Conservation (phyloP, 2,113 vertebrate genomes). For the Xyliphius kryptos region DNA sequence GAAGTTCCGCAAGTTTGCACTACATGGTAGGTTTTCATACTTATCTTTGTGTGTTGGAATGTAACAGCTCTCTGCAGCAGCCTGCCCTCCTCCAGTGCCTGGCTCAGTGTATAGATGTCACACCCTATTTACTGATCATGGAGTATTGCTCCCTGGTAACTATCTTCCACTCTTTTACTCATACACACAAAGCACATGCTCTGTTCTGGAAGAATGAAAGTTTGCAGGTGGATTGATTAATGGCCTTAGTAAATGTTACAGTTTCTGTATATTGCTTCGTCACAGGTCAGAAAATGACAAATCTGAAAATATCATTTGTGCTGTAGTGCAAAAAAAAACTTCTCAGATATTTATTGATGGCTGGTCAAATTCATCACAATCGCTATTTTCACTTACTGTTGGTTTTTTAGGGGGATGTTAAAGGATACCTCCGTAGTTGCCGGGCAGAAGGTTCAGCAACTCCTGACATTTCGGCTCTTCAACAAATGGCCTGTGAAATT, state of each 20-base stretch:
- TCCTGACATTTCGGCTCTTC: constrained; percentile 82
- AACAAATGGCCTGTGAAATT: constrained; percentile 91
- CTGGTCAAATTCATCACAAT: too few relatives aligned
- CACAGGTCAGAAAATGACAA: too few relatives aligned
- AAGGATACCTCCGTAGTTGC: constrained; percentile 88
- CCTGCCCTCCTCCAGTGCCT: constrained; percentile 89
- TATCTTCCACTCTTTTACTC: background rate
- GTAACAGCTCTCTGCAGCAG: constrained; percentile 81
- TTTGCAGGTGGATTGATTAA: constrained; percentile 26
- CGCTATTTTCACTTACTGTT: too few relatives aligned
- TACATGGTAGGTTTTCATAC: too few relatives aligned
- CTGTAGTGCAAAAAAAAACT: too few relatives aligned
- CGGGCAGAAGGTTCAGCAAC: constrained; percentile 71
- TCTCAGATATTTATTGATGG: too few relatives aligned
- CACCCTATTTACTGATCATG: constrained; percentile 95
- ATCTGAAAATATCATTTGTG: too few relatives aligned
- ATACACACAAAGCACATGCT: background rate
- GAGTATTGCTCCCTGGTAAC: constrained; percentile 94
- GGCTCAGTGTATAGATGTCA: constrained; percentile 89
- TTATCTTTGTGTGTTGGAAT: constrained; percentile 12
- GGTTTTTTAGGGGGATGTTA: constrained; percentile 81
- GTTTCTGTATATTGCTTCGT: too few relatives aligned
- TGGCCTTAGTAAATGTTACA: too few relatives aligned
- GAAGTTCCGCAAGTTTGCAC: too few relatives aligned
- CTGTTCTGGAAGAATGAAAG: too few relatives aligned